These are phyloP conservation scores for Ophioninae sp. DNA, from an alignment of 2,888 invertebrate genomes.

Conservation along the genomic window DNA sequence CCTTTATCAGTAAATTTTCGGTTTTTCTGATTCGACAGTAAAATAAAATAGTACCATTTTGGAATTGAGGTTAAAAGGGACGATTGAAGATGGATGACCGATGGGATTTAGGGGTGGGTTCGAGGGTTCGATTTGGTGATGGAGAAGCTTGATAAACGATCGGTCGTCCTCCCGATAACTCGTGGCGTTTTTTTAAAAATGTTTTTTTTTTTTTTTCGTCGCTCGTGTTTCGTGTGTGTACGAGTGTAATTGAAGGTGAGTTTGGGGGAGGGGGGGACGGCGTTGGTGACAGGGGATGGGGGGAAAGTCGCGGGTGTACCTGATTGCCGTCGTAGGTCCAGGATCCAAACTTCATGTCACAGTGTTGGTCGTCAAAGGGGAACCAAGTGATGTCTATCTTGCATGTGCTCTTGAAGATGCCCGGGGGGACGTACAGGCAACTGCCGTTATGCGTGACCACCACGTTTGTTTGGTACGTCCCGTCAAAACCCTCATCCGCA, in stretches of 20 bases:
- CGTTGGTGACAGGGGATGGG: too few species aligned
- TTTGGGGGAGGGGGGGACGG: too few species aligned
- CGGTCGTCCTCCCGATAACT: slow-evolving; percentile 33
- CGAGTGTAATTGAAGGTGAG: too few species aligned
- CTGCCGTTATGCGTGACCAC: slow-evolving; percentile 99
- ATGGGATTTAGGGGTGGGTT: background rate
- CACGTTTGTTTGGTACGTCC: slow-evolving; percentile 99
- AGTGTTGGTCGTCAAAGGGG: slow-evolving; percentile 99
- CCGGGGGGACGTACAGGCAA: slow-evolving; percentile 99
- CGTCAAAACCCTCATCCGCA: slow-evolving; percentile 99
- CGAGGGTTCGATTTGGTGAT: slow-evolving; percentile 5
- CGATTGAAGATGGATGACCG: background rate
- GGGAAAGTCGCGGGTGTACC: slow-evolving; percentile 84
- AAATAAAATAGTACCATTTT: slow-evolving; percentile 5
- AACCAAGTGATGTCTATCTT: slow-evolving; percentile 99
- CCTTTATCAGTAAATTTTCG: slow-evolving; percentile 3
- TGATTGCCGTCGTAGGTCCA: slow-evolving; percentile 99
- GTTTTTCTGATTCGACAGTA: background rate
- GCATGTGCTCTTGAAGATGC: slow-evolving; percentile 99
- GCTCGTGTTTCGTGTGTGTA: slow-evolving; percentile 64
- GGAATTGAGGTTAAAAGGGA: background rate
- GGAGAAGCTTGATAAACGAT: slow-evolving; percentile 52
- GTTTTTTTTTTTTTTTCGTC: slow-evolving; percentile 65
- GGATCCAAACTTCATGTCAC: slow-evolving; percentile 99
- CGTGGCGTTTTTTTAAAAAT: background rate